Conservation (phyloP, 2,888 invertebrate genomes). For the Agelastica alni region DNA sequence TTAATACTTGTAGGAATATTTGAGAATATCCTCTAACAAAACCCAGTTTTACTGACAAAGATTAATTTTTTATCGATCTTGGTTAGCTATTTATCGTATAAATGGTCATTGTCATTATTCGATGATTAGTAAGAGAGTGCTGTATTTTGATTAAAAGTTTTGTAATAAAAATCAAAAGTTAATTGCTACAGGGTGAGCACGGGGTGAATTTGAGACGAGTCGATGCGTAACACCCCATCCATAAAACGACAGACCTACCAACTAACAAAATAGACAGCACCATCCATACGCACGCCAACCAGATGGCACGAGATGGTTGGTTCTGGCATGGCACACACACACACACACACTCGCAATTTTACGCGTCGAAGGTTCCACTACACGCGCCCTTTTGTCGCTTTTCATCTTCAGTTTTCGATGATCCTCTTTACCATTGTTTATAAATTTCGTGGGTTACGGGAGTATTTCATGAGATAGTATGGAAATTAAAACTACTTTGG, state of each 20-base stretch:
- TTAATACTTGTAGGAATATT: too few species aligned
- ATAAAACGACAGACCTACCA: not conserved
- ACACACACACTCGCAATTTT: slow-evolving; percentile 42
- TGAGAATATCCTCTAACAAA: too few species aligned
- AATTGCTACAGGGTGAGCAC: slow-evolving; percentile 17
- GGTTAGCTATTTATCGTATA: too few species aligned
- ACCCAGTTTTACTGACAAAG: too few species aligned
- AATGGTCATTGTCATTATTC: too few species aligned
- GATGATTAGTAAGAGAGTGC: too few species aligned
- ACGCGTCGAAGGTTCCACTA: slow-evolving; percentile 38
- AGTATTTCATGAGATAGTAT: too few species aligned
- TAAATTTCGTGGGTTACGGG: too few species aligned
- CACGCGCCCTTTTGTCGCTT: slow-evolving; percentile 29
- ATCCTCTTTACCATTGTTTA: too few species aligned
- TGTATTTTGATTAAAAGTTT: too few species aligned
- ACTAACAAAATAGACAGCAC: slow-evolving; percentile 16
- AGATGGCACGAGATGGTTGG: slow-evolving; percentile 34
- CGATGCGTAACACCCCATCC: slow-evolving; percentile 32
- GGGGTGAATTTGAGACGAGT: slow-evolving; percentile 5
- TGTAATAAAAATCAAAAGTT: slow-evolving; percentile 36
- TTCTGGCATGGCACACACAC: slow-evolving; percentile 1
- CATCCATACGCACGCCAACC: slow-evolving; percentile 39
- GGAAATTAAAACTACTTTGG: too few species aligned
- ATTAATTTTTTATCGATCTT: too few species aligned
- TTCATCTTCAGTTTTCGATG: not conserved